Conservation (phyloP, 1,140 invertebrate genomes). For the Drosophila fuyamai region DNA sequence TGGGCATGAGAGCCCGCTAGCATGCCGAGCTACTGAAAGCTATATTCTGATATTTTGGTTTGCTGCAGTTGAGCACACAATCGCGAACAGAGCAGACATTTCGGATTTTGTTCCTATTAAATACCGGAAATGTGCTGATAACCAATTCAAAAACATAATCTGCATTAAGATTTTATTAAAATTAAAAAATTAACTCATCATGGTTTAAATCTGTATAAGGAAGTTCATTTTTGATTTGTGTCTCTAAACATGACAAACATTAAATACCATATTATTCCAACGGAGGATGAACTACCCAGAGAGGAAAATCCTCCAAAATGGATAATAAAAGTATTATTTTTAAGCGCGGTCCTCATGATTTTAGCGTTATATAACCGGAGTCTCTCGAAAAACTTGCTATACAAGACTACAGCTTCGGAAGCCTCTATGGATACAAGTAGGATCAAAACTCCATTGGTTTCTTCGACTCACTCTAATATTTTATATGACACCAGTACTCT, state of each 20-base stretch:
- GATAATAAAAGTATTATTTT: not conserved
- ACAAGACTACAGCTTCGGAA: not conserved
- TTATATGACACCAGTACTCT: not conserved
- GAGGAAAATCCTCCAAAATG: not conserved
- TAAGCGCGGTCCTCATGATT: conserved; percentile 5
- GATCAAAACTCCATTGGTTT: too few species aligned
- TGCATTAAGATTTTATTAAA: not conserved
- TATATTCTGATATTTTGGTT: not conserved
- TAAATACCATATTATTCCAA: conserved; percentile 40
- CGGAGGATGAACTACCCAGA: not conserved
- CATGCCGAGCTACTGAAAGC: not conserved
- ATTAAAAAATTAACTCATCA: not conserved
- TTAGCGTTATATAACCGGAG: conserved; percentile 8
- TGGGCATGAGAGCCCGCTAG: not conserved
- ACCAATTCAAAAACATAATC: not conserved
- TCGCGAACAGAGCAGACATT: conserved; percentile 10
- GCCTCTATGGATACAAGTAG: not conserved
- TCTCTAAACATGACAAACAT: conserved; percentile 21
- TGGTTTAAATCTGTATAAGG: not conserved
- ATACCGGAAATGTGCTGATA: conserved; percentile 12
- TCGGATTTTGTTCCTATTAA: not conserved
- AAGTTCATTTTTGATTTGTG: not conserved
- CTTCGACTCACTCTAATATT: not conserved
- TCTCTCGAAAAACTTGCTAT: not conserved
- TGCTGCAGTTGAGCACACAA: not conserved